Evolutionary conservation across 2,888 invertebrate species (phyloP).

Genomic region (Scrobipalpa costella): DNA sequence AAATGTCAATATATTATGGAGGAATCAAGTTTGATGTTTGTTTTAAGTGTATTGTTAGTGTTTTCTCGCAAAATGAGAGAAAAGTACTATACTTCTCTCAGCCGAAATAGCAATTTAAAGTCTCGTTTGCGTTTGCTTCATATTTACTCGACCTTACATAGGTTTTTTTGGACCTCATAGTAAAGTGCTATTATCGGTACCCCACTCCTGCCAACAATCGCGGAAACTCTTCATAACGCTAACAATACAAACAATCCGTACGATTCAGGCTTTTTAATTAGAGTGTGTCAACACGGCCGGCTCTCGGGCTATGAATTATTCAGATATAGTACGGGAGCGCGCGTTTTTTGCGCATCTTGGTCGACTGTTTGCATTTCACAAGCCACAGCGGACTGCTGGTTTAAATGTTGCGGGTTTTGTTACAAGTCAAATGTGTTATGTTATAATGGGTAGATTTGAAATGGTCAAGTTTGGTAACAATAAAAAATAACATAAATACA

Average conservation of each 20-base stretch:
- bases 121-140: too few species aligned
- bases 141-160: too few species aligned
- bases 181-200: too few species aligned
- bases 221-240: slow-evolving; percentile 41
- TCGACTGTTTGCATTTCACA: slow-evolving; percentile 9
- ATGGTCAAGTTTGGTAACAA: too few species aligned
- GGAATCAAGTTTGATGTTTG: too few species aligned
- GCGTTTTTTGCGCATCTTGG: slow-evolving; percentile 20
- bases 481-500: too few species aligned
- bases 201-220: slow-evolving; percentile 10
- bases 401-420: slow-evolving; percentile 1
- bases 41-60: too few species aligned
- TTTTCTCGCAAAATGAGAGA: too few species aligned
- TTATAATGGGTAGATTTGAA: background rate
- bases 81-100: too few species aligned
- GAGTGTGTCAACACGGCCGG: slow-evolving; percentile 61
- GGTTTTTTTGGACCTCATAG: too few species aligned
- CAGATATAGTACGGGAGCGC: slow-evolving; percentile 37
- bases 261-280: slow-evolving; percentile 67
- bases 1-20: too few species aligned
- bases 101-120: too few species aligned
- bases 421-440: background rate
- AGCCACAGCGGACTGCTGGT: background rate
- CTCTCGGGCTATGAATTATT: slow-evolving; percentile 60
- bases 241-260: slow-evolving; percentile 45